Conservation (phyloP, 2,113 vertebrate species). For the Scatophagus argus region DNA sequence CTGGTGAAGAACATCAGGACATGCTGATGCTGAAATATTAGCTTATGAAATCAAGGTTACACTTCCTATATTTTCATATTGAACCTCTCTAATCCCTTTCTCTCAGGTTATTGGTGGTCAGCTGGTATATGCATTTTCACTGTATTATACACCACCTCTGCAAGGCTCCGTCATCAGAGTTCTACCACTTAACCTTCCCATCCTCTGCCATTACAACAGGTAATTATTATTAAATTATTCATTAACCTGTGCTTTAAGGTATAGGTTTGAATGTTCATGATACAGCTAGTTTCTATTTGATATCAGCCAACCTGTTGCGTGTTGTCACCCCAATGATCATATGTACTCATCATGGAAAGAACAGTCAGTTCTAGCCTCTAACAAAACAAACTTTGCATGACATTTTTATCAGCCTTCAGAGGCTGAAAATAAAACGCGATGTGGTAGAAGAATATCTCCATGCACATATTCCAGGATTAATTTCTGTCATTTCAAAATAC, state of each 20-base stretch:
- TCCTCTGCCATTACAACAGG: slow-evolving; percentile 79
- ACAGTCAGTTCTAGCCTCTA: too few relatives aligned
- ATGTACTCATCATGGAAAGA: too few relatives aligned
- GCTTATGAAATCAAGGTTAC: background rate
- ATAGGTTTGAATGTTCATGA: too few relatives aligned
- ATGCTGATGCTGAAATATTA: background rate
- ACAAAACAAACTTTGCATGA: too few relatives aligned
- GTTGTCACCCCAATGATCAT: too few relatives aligned
- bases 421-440: too few relatives aligned
- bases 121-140: slow-evolving; percentile 66
- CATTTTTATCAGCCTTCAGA: background rate
- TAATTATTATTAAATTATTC: too few relatives aligned
- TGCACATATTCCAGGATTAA: background rate
- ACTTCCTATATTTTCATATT: background rate
- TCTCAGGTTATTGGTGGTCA: slow-evolving; percentile 68
- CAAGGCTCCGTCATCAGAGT: slow-evolving; percentile 67
- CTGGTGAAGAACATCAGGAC: background rate
- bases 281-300: too few relatives aligned
- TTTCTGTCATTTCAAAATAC: background rate
- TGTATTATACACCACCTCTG: slow-evolving; percentile 60
- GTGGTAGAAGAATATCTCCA: background rate
- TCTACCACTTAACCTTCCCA: slow-evolving; percentile 55
- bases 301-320: too few relatives aligned
- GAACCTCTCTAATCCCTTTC: background rate
- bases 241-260: too few relatives aligned